These are phyloP conservation scores for Apis mellifera DNA, from an alignment of 1,140 invertebrate species.

Conservation along the genomic window DNA sequence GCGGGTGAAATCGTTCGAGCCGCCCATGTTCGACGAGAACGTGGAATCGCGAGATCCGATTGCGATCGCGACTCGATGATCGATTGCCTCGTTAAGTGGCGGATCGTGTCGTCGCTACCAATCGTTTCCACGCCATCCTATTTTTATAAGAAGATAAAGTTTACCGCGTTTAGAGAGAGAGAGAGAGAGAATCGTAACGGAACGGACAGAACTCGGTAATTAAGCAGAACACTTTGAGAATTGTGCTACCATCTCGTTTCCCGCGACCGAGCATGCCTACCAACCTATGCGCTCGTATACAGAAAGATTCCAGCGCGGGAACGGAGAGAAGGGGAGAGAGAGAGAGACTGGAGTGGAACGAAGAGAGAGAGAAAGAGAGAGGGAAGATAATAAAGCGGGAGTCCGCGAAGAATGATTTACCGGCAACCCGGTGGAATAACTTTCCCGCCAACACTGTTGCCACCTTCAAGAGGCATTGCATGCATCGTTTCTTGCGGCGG, in stretches of 20 bases:
- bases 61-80: conserved; percentile 43
- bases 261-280: neutral
- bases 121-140: neutral
- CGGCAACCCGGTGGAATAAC: conserved; percentile 74
- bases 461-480: conserved; percentile 72
- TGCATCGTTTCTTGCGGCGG: conserved; percentile 16
- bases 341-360: conserved; percentile 34
- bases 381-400: conserved; percentile 76
- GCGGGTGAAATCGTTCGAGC: conserved; percentile 33
- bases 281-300: neutral
- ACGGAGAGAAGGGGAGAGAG: conserved; percentile 25
- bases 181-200: neutral
- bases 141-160: neutral
- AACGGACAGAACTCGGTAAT: neutral
- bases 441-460: conserved; percentile 77
- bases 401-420: conserved; percentile 77
- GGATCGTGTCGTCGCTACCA: conserved; percentile 12
- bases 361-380: conserved; percentile 66
- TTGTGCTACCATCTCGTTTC: conserved; percentile 9
- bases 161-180: too few species aligned
- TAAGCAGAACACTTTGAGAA: neutral
- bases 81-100: conserved; percentile 49
- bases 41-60: conserved; percentile 36
- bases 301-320: conserved; percentile 2
- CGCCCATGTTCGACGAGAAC: conserved; percentile 18